Conservation (phyloP, 2,797 vertebrate genomes). For the Meriones psammophilus region DNA sequence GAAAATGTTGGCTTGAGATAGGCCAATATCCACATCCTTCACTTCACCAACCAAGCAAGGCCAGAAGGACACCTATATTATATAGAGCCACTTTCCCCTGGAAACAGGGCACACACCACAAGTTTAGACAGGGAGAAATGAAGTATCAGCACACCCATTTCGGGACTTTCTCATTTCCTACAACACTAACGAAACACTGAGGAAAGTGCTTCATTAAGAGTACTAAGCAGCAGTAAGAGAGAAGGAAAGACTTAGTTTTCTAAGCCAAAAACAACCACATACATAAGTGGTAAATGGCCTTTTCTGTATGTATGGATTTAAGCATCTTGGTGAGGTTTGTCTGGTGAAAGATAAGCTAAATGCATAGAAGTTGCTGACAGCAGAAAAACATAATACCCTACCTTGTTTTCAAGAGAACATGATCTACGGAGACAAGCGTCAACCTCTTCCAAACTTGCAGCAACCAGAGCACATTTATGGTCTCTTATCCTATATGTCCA, state of each 20-base stretch:
- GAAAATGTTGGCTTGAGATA: constrained; percentile 29
- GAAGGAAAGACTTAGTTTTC: background rate
- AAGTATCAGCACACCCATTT: constrained; percentile 13
- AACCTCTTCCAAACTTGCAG: constrained; percentile 71
- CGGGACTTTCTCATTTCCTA: background rate
- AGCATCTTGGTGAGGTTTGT: constrained; percentile 27
- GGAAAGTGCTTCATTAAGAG: background rate
- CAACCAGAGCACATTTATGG: constrained; percentile 82
- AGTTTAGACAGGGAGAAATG: constrained; percentile 63
- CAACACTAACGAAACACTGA: background rate
- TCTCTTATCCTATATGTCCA: constrained; percentile 67
- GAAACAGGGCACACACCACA: background rate
- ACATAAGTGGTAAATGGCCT: constrained; percentile 12
- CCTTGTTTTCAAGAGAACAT: constrained; percentile 56
- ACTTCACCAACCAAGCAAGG: background rate
- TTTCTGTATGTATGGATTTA: constrained; percentile 51
- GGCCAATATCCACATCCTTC: background rate
- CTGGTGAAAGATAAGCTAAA: constrained; percentile 78
- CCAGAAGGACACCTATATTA: background rate
- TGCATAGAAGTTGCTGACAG: constrained; percentile 71
- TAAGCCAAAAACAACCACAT: background rate
- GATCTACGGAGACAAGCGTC: constrained; percentile 77
- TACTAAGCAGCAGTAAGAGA: background rate
- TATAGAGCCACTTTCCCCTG: background rate
- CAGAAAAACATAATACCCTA: constrained; percentile 78